Base-by-base conservation (phyloP, 2,113 vertebrate species). In the Gallinago media region DNA sequence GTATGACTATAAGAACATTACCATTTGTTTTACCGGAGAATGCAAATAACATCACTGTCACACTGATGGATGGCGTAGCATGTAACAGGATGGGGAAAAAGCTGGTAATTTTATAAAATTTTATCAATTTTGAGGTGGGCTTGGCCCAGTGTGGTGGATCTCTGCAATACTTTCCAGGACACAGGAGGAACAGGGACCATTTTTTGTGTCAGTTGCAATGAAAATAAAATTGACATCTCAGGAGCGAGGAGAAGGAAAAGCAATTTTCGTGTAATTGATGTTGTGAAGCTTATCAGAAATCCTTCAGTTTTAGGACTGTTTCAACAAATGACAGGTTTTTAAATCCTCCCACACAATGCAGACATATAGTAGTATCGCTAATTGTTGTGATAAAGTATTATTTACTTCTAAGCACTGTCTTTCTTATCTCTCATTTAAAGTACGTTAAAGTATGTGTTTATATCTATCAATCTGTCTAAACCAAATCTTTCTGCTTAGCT, bases 221-320 rank as follows among this genome's bases (percentile, higher is more conserved):
- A 86, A 85, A 94, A 77, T 54, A 62, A 76, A 77, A 77, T 8
- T 36, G 36, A 88, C 29, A 49, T 55, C 77, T 72, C 3, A 1
- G 40, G 54, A 83, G 36, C 0, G 0, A 15, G 40, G n/a, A 90
- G 83, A 83, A 85, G 10, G 25, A 14, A 80, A 78, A 89, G 38
- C 38, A 81, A n/a, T 75, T 95, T 85, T 90, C n/a, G 18, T 47
- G 32, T 56, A 70, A 72, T 27, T 68, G 66, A 59, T 72, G 62
- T 79, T 91, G 62, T 59, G 62, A 84, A 85, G 56, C 54, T 95
- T 38, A 46, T 87, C 44, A 91, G 74, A 93, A 85, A 91, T 92
- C 46, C 74, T 87, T 78, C 54, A 23, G 34, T 79, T 87, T 58
- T 82, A 88, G 36, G 52, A 50, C 23, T 68, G 26, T 75, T 92